A percentile compares a stretch with the other conserved stretches of the same genome.
phyloP scores from a whole-genome alignment of 2,113 vertebrate genomes.

The Colinus virginianus region DNA sequence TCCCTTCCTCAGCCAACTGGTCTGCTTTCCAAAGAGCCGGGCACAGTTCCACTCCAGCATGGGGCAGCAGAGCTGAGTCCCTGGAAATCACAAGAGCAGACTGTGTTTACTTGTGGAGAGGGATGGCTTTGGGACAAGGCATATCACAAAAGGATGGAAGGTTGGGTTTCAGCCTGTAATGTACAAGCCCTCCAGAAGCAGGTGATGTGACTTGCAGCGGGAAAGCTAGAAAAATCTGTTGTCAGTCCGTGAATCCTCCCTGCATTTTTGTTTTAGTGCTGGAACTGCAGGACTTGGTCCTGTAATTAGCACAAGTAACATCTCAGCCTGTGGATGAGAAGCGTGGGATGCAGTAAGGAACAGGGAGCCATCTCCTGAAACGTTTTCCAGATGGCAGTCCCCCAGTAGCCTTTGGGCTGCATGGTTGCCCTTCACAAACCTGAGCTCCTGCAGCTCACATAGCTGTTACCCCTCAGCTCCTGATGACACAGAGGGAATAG shows the following conservation, averaged over 20 bases:
- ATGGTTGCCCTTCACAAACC: accelerated
- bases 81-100: not conserved
- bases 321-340: not conserved
- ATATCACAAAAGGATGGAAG: not conserved
- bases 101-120: not conserved
- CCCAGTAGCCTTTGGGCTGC: not conserved
- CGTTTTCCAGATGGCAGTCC: not conserved
- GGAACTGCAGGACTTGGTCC: not conserved
- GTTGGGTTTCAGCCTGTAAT: not conserved
- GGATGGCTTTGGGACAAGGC: not conserved
- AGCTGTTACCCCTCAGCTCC: not conserved
- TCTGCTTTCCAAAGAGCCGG: not conserved
- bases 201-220: not conserved
- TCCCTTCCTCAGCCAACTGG: not conserved
- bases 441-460: accelerated
- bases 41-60: not conserved
- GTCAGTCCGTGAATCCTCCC: not conserved
- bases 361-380: not conserved
- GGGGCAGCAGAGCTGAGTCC: not conserved
- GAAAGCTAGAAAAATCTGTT: not conserved
- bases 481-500: not conserved
- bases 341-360: not conserved
- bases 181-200: not conserved
- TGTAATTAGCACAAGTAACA: not conserved
- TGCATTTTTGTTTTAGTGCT: not conserved